phyloP scores from a whole-genome alignment of 2,113 vertebrate genomes.

The Tamias sibiricus region DNA sequence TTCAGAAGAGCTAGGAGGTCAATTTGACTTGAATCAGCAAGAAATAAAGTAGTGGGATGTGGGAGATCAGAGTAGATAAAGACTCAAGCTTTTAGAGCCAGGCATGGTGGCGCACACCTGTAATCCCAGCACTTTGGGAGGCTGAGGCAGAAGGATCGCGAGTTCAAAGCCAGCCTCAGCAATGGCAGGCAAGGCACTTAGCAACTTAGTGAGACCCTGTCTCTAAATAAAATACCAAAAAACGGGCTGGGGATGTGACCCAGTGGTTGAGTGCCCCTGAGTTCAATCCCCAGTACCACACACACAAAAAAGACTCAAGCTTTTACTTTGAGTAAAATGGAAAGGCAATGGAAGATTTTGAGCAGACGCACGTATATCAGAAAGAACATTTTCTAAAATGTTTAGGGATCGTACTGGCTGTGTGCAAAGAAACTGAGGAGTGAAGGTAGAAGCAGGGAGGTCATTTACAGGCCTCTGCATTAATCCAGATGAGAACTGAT shows the following conservation, averaged over 20 bases:
- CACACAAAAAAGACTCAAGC: too few species aligned
- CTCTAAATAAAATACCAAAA: too few species aligned
- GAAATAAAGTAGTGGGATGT: neutral
- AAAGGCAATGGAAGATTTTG: neutral
- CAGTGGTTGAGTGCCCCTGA: too few species aligned
- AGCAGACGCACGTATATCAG: neutral
- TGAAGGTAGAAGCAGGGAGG: neutral
- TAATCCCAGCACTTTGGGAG: too few species aligned
- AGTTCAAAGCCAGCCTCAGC: too few species aligned
- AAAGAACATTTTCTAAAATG: neutral
- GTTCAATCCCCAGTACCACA: too few species aligned
- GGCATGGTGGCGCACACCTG: too few species aligned
- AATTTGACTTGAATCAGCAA: neutral
- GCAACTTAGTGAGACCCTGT: too few species aligned
- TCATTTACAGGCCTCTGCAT: neutral
- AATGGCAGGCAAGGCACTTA: too few species aligned
- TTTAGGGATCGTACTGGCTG: neutral
- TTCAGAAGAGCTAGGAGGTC: neutral
- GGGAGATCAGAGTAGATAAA: neutral
- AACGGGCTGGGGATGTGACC: too few species aligned
- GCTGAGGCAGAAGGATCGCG: too few species aligned
- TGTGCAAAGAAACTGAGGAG: neutral
- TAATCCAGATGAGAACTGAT: neutral
- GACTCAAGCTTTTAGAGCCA: neutral
- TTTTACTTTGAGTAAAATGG: neutral